Conservation (phyloP, 2,888 invertebrate genomes). For the Plagodis pulveraria region DNA sequence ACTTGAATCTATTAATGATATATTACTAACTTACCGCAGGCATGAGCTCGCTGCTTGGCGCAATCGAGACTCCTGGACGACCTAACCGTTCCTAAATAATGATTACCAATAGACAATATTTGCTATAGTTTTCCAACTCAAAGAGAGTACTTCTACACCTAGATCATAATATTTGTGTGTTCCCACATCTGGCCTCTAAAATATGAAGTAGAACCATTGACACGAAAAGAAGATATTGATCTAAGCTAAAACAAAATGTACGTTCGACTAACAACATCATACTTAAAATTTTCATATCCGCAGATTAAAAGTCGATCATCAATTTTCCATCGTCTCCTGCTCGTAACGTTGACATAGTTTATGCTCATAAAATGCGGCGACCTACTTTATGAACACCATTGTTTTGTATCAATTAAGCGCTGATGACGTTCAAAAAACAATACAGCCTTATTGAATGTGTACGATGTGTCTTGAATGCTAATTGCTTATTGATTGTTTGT, state of each 20-base stretch:
- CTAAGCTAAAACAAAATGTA: not conserved
- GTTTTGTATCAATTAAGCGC: conserved; percentile 21
- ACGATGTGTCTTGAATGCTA: conserved; percentile 44
- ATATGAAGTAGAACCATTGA: too few species aligned
- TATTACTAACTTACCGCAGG: too few species aligned
- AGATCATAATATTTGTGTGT: too few species aligned
- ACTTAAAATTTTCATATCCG: conserved; percentile 3
- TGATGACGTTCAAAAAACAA: conserved; percentile 23
- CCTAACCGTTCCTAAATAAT: too few species aligned
- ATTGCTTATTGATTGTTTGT: conserved; percentile 56
- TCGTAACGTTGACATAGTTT: conserved; percentile 12
- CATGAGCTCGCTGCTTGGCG: too few species aligned
- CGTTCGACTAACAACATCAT: not conserved
- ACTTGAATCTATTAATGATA: too few species aligned
- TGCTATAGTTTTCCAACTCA: too few species aligned
- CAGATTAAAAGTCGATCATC: conserved; percentile 17
- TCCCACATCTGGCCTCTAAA: too few species aligned
- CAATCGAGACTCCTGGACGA: too few species aligned
- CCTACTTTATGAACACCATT: conserved; percentile 18
- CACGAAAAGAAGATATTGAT: too few species aligned
- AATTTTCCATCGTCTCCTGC: conserved; percentile 15
- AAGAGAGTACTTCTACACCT: too few species aligned
- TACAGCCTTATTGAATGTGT: conserved; percentile 21
- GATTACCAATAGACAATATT: too few species aligned
- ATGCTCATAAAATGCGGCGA: conserved; percentile 15